These are phyloP conservation scores for Tetropium fuscum DNA, from an alignment of 2,888 invertebrate species.

Conservation along the genomic window DNA sequence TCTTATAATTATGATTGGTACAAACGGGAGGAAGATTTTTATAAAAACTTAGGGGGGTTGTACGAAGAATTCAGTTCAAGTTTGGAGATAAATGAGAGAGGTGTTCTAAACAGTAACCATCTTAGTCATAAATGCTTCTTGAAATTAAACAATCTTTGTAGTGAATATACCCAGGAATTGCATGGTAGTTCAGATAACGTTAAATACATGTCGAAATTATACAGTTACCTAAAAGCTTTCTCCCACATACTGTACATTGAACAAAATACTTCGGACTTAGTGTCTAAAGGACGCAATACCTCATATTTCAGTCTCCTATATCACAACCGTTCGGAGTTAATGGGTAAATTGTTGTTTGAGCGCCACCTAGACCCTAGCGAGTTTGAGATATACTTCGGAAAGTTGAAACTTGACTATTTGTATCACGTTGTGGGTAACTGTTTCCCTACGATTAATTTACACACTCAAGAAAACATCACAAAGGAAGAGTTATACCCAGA, in stretches of 20 bases:
- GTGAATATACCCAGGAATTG: constrained; percentile 39
- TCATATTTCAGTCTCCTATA: constrained; percentile 70
- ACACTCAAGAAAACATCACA: constrained; percentile 66
- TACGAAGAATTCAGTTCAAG: constrained; percentile 66
- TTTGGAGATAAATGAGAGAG: constrained; percentile 49
- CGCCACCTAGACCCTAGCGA: constrained; percentile 75
- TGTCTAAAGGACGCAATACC: constrained; percentile 58
- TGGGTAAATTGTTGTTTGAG: constrained; percentile 77
- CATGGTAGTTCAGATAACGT: constrained; percentile 30
- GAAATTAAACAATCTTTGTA: constrained; percentile 68
- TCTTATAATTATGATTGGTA: constrained; percentile 51
- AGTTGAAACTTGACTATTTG: constrained; percentile 79
- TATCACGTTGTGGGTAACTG: constrained; percentile 80
- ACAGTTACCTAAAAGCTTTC: constrained; percentile 72
- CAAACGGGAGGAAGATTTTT: constrained; percentile 50
- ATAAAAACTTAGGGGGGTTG: constrained; percentile 62
- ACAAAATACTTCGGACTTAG: constrained; percentile 56
- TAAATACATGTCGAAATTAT: constrained; percentile 69
- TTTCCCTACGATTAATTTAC: constrained; percentile 74
- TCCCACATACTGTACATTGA: constrained; percentile 65
- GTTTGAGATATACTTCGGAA: constrained; percentile 77
- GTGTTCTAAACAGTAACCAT: constrained; percentile 68
- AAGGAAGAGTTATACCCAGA: constrained; percentile 67
- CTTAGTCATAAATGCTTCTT: constrained; percentile 67
- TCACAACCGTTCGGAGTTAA: constrained; percentile 71